These are phyloP conservation scores for Carassius auratus DNA, from an alignment of 2,113 vertebrate species.

Conservation along the genomic window DNA sequence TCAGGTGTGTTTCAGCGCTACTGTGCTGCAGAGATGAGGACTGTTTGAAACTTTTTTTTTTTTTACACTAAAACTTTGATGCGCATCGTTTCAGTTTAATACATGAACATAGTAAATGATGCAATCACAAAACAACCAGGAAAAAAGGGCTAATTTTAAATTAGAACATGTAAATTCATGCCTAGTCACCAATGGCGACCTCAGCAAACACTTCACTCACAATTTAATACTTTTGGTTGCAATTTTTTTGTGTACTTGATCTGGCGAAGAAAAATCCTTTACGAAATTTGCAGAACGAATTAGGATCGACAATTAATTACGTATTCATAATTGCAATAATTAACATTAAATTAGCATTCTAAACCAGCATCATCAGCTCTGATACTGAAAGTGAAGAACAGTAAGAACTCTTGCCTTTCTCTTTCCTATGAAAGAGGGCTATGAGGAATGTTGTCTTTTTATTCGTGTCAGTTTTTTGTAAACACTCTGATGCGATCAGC, in stretches of 20 bases:
- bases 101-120: no score
- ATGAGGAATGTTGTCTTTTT: conserved; percentile 30
- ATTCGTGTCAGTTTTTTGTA: conserved; percentile 40
- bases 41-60: no score
- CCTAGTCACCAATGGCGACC: no score
- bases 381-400: conserved; percentile 1
- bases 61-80: no score
- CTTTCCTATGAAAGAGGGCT: background rate
- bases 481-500: conserved; percentile 38
- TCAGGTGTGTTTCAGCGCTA: no score
- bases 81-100: no score
- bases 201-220: no score
- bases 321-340: background rate
- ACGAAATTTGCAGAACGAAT: background rate
- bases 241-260: background rate
- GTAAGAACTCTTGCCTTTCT: conserved; percentile 1
- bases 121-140: no score
- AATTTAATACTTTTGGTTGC: no score
- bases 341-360: background rate
- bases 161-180: no score
- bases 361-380: background rate
- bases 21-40: no score
- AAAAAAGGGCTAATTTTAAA: no score
- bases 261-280: background rate
- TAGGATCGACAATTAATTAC: background rate